Conservation (phyloP, 2,113 vertebrate species). For the Hoplias malabaricus region DNA sequence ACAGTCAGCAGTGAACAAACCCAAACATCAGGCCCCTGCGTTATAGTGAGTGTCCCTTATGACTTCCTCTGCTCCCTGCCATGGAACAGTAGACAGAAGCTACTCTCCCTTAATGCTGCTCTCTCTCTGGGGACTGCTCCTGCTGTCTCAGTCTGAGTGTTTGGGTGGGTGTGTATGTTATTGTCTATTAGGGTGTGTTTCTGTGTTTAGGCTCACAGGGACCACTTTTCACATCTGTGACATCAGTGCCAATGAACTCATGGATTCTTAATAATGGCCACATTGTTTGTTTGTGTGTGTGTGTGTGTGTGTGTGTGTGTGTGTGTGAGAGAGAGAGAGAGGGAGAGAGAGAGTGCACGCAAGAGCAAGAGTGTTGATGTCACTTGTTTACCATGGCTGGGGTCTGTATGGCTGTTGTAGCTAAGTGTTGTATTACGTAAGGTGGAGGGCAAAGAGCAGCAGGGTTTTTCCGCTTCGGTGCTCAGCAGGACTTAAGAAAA, state of each 20-base stretch:
- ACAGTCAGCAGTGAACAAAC: background rate
- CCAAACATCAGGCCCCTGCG: background rate
- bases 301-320: conserved; percentile 27
- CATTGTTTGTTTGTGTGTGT: conserved; percentile 27
- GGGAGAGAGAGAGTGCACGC: background rate
- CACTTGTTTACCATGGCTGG: conserved; percentile 67
- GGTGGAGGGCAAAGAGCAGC: conserved; percentile 21
- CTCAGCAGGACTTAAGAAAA: conserved; percentile 37
- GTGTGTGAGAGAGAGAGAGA: conserved; percentile 10
- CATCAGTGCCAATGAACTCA: conserved; percentile 57
- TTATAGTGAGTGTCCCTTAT: background rate
- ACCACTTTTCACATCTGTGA: conserved; percentile 34
- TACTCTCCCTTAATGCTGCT: background rate
- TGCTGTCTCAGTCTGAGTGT: background rate
- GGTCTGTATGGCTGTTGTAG: conserved; percentile 53
- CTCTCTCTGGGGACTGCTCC: background rate
- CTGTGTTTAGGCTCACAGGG: conserved; percentile 1
- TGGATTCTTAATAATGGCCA: conserved; percentile 57
- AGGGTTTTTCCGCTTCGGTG: conserved; percentile 4
- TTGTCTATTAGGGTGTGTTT: conserved; percentile 3
- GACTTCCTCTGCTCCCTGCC: background rate
- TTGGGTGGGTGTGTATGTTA: background rate
- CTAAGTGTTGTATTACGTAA: conserved; percentile 54
- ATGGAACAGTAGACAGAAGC: conserved; percentile 2
- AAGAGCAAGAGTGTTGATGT: conserved; percentile 50